Conservation (phyloP, 2,113 vertebrate species). For the Hiodon tergisus region DNA sequence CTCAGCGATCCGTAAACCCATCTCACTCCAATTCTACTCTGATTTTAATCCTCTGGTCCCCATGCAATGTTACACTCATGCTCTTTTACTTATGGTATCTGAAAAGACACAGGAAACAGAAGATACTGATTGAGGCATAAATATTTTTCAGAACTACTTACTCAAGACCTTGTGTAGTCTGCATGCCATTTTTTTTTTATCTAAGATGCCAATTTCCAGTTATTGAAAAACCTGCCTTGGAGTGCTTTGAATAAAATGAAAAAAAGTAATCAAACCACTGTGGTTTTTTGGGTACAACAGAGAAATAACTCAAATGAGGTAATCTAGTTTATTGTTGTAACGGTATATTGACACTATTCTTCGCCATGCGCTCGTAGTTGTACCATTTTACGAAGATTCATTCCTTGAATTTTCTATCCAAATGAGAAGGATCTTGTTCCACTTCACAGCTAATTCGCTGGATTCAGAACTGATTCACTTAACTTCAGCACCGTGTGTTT, state of each 20-base stretch:
- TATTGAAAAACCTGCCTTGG: too few relatives aligned
- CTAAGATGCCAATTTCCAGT: too few relatives aligned
- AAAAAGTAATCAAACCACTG: too few relatives aligned
- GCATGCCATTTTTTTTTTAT: background rate
- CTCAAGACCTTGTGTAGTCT: constrained; percentile 23
- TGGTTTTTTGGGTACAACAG: too few relatives aligned
- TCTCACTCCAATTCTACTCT: constrained; percentile 54
- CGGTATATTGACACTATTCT: constrained; percentile 62
- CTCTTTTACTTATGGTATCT: constrained; percentile 19
- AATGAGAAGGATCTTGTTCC: constrained; percentile 44
- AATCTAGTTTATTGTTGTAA: constrained; percentile 4
- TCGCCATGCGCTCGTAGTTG: constrained; percentile 52
- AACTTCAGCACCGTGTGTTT: constrained; percentile 25
- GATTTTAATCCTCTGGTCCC: constrained; percentile 52
- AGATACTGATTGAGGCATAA: constrained; percentile 32
- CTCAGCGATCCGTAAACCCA: constrained; percentile 51
- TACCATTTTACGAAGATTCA: constrained; percentile 45
- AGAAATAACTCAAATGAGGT: too few relatives aligned
- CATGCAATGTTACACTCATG: constrained; percentile 21
- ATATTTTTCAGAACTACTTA: constrained; percentile 48
- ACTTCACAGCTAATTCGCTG: constrained; percentile 45
- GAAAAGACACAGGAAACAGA: background rate
- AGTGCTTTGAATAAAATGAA: too few relatives aligned
- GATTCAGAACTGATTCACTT: constrained; percentile 12
- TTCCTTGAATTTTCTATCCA: constrained; percentile 62